Evolutionary conservation across 2,888 invertebrate genomes (phyloP).

Genomic region (Drosophila seclusa): DNA sequence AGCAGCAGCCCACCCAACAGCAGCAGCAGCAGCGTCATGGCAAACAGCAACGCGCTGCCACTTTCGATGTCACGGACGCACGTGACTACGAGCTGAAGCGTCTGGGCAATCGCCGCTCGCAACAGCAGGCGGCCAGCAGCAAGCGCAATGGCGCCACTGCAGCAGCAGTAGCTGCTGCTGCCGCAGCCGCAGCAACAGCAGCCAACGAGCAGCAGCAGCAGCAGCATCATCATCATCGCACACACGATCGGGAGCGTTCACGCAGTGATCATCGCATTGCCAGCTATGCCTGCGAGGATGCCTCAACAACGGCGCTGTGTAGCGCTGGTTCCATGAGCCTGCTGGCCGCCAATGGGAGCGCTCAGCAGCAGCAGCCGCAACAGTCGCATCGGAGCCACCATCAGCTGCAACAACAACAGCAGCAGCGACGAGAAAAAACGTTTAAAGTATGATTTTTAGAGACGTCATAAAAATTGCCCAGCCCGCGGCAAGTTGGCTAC

Average conservation of each 20-base stretch:
- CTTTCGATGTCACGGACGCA: conserved; percentile 83
- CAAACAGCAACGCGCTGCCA: conserved; percentile 80
- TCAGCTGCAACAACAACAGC: conserved; percentile 70
- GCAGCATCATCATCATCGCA: conserved; percentile 71
- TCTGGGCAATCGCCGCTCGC: conserved; percentile 81
- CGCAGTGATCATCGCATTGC: conserved; percentile 83
- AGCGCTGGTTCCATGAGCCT: conserved; percentile 66
- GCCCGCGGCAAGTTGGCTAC: conserved; percentile 64
- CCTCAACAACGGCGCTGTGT: conserved; percentile 42
- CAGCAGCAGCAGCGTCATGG: conserved; percentile 45
- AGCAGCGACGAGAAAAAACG: conserved; percentile 84
- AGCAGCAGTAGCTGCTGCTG: conserved; percentile 46
- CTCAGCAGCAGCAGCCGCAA: conserved; percentile 58
- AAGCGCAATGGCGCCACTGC: conserved; percentile 70
- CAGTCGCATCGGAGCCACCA: conserved; percentile 56
- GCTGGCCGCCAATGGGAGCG: conserved; percentile 46
- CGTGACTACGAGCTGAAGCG: conserved; percentile 83
- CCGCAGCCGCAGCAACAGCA: conserved; percentile 53
- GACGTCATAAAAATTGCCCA: conserved; percentile 85
- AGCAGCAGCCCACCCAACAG: conserved; percentile 32
- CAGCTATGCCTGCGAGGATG: conserved; percentile 79
- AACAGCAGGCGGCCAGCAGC: conserved; percentile 80
- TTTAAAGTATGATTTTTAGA: conserved; percentile 86
- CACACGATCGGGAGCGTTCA: conserved; percentile 79
- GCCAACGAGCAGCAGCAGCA: conserved; percentile 50